These are phyloP conservation scores for Calliphora vomitoria DNA, from an alignment of 2,888 invertebrate genomes.

Conservation along the genomic window DNA sequence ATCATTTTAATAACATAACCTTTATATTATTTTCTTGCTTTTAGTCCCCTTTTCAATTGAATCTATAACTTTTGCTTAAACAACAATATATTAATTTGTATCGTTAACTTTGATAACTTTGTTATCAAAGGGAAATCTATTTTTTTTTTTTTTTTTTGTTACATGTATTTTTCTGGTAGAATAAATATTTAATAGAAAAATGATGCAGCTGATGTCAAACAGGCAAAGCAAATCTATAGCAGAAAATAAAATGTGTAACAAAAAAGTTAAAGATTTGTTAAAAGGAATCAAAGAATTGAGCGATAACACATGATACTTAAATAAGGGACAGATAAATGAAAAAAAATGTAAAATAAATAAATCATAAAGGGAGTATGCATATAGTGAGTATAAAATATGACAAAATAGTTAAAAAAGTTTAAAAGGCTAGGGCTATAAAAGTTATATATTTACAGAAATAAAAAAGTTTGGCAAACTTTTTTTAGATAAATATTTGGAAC, in stretches of 20 bases:
- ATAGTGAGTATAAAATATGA: slow-evolving; percentile 5
- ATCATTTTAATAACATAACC: slow-evolving; percentile 7
- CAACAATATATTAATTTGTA: slow-evolving; percentile 17
- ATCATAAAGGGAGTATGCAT: not conserved
- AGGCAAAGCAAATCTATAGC: not conserved
- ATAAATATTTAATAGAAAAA: slow-evolving; percentile 45
- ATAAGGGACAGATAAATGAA: slow-evolving; percentile 28
- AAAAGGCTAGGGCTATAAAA: slow-evolving; percentile 29
- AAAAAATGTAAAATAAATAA: slow-evolving; percentile 32
- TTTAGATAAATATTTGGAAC: too few species aligned
- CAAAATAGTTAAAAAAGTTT: slow-evolving; percentile 43
- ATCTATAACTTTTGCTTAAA: slow-evolving; percentile 15
- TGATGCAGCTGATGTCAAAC: slow-evolving; percentile 53
- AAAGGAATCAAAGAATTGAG: not conserved
- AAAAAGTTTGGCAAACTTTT: not conserved
- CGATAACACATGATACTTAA: slow-evolving; percentile 32
- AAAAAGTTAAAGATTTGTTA: slow-evolving; percentile 10
- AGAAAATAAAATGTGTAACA: not conserved
- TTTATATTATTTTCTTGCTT: not conserved
- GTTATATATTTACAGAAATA: not conserved
- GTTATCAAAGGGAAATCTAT: not conserved
- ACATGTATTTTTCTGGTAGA: not conserved
- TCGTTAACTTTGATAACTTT: not conserved
- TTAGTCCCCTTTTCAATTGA: not conserved
- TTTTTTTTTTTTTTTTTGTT: too few species aligned